These are phyloP conservation scores for Molossus molossus DNA, from an alignment of 2,797 vertebrate species.

Conservation along the genomic window DNA sequence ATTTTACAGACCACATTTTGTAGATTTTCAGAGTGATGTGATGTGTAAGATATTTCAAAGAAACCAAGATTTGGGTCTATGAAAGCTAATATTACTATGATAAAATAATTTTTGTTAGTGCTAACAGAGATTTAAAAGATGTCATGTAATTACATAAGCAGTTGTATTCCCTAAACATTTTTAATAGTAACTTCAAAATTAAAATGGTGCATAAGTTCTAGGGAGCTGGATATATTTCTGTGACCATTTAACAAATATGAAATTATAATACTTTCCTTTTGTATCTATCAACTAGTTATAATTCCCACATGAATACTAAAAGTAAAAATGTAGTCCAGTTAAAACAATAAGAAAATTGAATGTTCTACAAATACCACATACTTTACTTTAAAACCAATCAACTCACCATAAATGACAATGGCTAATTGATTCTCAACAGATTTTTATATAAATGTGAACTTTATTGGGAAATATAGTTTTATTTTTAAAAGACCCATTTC, in stretches of 20 bases:
- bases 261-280: neutral
- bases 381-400: slow-evolving; percentile 44
- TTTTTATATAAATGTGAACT: neutral
- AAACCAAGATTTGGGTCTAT: neutral
- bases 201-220: neutral
- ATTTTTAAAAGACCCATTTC: neutral
- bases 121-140: neutral
- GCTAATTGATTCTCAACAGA: slow-evolving; percentile 13
- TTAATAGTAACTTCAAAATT: slow-evolving; percentile 36
- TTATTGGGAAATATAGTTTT: slow-evolving; percentile 19
- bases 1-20: neutral
- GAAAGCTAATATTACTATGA: neutral
- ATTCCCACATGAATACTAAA: neutral
- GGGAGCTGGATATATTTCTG: neutral
- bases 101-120: slow-evolving; percentile 8
- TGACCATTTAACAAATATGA: neutral
- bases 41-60: neutral
- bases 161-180: neutral
- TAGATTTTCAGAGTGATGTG: neutral
- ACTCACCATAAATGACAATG: neutral
- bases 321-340: neutral
- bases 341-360: slow-evolving; percentile 56
- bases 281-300: slow-evolving; percentile 15
- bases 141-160: neutral
- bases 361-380: neutral